These are phyloP conservation scores for Noturus placidus DNA, from an alignment of 2,113 vertebrate genomes.

Conservation along the genomic window DNA sequence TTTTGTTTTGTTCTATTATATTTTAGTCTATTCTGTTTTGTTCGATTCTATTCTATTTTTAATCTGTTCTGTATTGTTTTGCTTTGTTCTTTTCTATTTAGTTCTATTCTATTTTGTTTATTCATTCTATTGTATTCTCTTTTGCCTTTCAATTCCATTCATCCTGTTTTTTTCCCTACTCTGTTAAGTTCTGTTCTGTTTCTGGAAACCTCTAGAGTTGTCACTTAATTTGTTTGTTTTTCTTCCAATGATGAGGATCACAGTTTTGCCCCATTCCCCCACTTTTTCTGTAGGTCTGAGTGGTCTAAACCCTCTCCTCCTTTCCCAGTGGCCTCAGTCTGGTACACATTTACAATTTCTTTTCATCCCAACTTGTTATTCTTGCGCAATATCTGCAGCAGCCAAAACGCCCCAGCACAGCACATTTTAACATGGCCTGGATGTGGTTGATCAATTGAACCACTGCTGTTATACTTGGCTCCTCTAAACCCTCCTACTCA, in stretches of 20 bases:
- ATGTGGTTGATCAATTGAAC: conserved; percentile 58
- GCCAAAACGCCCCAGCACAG: conserved; percentile 43
- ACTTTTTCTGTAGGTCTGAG: conserved; percentile 20
- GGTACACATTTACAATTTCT: conserved; percentile 50
- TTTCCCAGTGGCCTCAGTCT: conserved; percentile 59
- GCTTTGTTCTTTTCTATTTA: background rate
- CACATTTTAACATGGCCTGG: conserved; percentile 56
- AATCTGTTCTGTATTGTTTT: background rate
- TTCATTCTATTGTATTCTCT: background rate
- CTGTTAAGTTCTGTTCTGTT: background rate
- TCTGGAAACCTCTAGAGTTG: conserved; percentile 52
- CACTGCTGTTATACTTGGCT: conserved; percentile 64
- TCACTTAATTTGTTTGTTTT: background rate
- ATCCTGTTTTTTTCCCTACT: background rate
- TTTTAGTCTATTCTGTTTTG: background rate
- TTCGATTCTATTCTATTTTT: background rate
- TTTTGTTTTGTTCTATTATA: background rate
- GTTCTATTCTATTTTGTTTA: background rate
- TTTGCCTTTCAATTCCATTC: background rate
- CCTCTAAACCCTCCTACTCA: conserved; percentile 41
- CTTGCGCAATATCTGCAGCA: conserved; percentile 39
- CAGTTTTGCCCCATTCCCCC: conserved; percentile 8
- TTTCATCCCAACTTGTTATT: conserved; percentile 44
- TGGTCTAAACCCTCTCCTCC: conserved; percentile 58
- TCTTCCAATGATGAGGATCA: background rate